Conservation (phyloP, 2,888 invertebrate species). For the Corythucha ciliata region DNA sequence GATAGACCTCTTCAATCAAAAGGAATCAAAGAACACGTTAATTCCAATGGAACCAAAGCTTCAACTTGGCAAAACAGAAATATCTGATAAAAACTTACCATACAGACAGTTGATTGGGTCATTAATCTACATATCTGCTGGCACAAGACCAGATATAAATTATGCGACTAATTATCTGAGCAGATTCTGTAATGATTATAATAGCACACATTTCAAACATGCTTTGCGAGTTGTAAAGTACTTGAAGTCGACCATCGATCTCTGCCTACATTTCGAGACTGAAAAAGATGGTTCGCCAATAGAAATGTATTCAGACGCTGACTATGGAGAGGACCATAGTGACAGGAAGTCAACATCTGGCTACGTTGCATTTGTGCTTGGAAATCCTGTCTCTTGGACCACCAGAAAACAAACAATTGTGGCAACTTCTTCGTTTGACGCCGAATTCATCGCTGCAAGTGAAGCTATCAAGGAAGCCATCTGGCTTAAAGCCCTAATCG, state of each 20-base stretch:
- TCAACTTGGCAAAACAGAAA: neutral
- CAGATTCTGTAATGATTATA: slow-evolving; percentile 7
- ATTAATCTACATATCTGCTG: slow-evolving; percentile 5
- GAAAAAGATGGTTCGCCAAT: neutral
- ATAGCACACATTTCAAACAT: slow-evolving; percentile 10
- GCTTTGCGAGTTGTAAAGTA: slow-evolving; percentile 20
- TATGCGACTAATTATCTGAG: slow-evolving; percentile 13
- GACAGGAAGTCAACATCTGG: slow-evolving; percentile 34
- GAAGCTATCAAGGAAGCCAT: slow-evolving; percentile 33
- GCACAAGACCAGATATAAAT: slow-evolving; percentile 7
- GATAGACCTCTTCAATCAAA: neutral
- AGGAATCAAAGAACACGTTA: slow-evolving; percentile 2
- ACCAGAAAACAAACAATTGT: slow-evolving; percentile 8
- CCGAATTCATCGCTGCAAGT: slow-evolving; percentile 36
- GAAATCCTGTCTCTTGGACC: slow-evolving; percentile 12
- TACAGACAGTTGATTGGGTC: slow-evolving; percentile 11
- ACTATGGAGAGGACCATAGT: slow-evolving; percentile 31
- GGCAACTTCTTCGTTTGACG: slow-evolving; percentile 35
- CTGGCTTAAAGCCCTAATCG: slow-evolving; percentile 34
- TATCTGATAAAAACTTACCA: neutral
- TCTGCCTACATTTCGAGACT: slow-evolving; percentile 3
- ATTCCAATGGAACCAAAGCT: slow-evolving; percentile 10
- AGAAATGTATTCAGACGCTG: slow-evolving; percentile 30
- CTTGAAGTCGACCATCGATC: slow-evolving; percentile 17
- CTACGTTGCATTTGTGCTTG: slow-evolving; percentile 29